Percentiles rank a stretch among this genome's conserved stretches.
These are phyloP conservation scores for Sthenelais limicola DNA, from an alignment of 2,888 invertebrate genomes.

Conservation along the genomic window DNA sequence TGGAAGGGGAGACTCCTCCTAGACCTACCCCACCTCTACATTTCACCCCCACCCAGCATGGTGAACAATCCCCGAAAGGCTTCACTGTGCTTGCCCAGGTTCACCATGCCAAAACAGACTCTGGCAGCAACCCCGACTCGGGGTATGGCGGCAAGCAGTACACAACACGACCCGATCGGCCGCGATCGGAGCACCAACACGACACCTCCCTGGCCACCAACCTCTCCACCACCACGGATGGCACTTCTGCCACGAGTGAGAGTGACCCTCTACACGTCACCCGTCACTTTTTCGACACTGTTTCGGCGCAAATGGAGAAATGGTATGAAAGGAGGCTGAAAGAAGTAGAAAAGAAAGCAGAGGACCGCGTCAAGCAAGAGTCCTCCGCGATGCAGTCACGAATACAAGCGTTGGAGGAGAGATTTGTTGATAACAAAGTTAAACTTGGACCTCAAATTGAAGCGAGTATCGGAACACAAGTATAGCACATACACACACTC, in stretches of 20 bases:
- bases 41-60: background rate
- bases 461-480: conserved; percentile 33
- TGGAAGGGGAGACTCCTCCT: background rate
- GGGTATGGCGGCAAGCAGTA: conserved; percentile 89
- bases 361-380: conserved; percentile 38
- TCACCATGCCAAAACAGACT: conserved; percentile 60
- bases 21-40: background rate
- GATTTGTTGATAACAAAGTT: conserved; percentile 16
- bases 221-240: conserved; percentile 33
- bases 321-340: conserved; percentile 43
- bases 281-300: conserved; percentile 42
- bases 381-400: conserved; percentile 38
- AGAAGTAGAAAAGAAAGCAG: conserved; percentile 42
- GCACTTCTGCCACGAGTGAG: background rate
- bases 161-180: conserved; percentile 60
- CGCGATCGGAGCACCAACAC: conserved; percentile 17
- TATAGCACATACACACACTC: background rate
- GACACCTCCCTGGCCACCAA: conserved; percentile 37
- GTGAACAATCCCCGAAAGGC: background rate
- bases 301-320: conserved; percentile 43
- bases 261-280: conserved; percentile 27
- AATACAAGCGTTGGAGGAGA: conserved; percentile 20
- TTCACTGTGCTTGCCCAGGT: conserved; percentile 38
- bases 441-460: conserved; percentile 23
- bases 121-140: conserved; percentile 78